Evolutionary conservation across 2,888 invertebrate species (phyloP).

Genomic region (Sminthurides aquaticus): DNA sequence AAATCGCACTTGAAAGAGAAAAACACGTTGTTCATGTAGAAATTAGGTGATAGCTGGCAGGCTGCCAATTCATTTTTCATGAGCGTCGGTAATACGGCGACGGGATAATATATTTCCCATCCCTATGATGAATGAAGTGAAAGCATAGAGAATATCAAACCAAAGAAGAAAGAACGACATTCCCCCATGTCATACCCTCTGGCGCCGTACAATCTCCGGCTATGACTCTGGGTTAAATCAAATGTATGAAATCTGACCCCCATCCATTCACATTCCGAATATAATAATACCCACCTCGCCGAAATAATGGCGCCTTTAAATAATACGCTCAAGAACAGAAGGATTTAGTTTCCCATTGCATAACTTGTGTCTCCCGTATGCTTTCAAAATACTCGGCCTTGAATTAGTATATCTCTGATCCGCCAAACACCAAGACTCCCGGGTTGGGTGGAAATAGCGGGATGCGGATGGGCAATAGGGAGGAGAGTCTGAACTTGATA

Average conservation of each 20-base stretch:
- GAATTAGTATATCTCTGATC: background rate
- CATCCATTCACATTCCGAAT: background rate
- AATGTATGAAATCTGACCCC: background rate
- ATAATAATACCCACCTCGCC: too few species aligned
- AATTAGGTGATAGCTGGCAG: constrained; percentile 3
- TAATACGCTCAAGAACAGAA: background rate
- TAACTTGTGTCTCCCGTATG: background rate
- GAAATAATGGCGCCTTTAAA: too few species aligned
- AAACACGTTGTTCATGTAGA: background rate
- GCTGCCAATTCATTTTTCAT: background rate
- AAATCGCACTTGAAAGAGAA: background rate
- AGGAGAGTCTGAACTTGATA: background rate
- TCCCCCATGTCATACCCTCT: background rate
- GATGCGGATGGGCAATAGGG: background rate
- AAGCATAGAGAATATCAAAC: background rate
- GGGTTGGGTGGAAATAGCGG: background rate
- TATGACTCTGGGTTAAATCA: background rate
- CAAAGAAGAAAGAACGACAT: background rate
- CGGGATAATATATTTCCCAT: background rate
- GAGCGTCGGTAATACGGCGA: background rate
- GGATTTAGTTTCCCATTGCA: background rate
- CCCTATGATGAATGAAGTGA: background rate
- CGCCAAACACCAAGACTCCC: too few species aligned
- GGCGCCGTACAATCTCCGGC: background rate
- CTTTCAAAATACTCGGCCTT: background rate